phyloP scores from a whole-genome alignment of 2,113 vertebrate species.

The Myotis lucifugus region DNA sequence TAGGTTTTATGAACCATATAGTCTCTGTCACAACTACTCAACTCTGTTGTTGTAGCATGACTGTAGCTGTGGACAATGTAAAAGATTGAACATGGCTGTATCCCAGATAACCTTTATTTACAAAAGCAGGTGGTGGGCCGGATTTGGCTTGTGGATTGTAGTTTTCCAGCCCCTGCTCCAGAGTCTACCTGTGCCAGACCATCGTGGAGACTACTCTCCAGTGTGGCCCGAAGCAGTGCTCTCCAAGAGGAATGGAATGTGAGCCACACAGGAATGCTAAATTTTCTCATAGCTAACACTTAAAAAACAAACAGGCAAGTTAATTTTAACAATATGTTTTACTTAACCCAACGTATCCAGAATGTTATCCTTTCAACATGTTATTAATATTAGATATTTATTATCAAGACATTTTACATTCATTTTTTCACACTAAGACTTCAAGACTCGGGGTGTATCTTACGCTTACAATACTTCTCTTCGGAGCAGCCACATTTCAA shows the following conservation, averaged over 20 bases:
- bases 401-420: background rate
- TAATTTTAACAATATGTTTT: constrained; percentile 22
- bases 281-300: background rate
- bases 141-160: background rate
- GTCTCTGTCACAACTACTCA: background rate
- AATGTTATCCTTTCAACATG: background rate
- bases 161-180: background rate
- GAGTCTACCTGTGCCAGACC: background rate
- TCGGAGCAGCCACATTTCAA: background rate
- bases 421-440: background rate
- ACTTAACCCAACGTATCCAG: background rate
- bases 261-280: background rate
- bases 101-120: background rate
- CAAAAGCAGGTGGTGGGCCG: background rate
- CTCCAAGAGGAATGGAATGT: background rate
- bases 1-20: background rate
- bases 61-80: background rate
- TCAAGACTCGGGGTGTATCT: background rate
- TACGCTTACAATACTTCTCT: background rate
- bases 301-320: background rate
- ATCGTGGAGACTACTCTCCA: background rate
- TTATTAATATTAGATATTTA: background rate
- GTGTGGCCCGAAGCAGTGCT: background rate
- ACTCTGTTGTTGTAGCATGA: background rate
- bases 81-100: background rate